These are phyloP conservation scores for Protonemura montana DNA, from an alignment of 2,888 invertebrate genomes.

Conservation along the genomic window DNA sequence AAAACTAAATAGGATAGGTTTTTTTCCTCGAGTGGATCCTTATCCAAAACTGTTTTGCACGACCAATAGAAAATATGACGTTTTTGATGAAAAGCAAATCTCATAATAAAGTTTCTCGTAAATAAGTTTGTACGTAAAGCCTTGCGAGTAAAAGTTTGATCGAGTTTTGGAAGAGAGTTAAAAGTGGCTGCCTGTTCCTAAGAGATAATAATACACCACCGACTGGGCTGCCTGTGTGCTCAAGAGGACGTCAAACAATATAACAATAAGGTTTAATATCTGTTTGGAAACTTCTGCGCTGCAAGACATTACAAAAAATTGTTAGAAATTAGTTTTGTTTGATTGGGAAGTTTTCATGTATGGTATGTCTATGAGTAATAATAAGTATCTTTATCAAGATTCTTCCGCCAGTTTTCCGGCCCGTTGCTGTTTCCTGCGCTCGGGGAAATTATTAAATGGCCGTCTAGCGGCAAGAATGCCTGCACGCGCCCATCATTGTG, in stretches of 20 bases:
- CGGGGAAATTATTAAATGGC: neutral
- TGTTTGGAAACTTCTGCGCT: conserved; percentile 8
- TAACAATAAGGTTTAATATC: conserved; percentile 7
- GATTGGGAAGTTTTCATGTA: neutral
- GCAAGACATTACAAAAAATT: conserved; percentile 12
- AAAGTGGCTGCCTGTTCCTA: conserved; percentile 5
- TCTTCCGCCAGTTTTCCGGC: neutral
- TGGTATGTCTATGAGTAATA: neutral
- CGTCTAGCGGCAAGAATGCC: neutral
- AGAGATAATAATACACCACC: conserved; percentile 20
- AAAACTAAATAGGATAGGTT: neutral
- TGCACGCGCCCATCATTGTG: neutral
- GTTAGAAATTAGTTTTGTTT: conserved; percentile 12
- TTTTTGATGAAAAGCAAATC: conserved; percentile 21
- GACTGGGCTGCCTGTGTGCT: neutral
- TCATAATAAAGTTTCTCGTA: conserved; percentile 1
- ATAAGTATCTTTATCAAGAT: neutral
- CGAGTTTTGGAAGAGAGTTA: conserved; percentile 15
- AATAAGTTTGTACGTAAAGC: conserved; percentile 19
- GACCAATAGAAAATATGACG: conserved; percentile 13
- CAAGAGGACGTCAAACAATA: conserved; percentile 5
- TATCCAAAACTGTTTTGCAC: conserved; percentile 9
- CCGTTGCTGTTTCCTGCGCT: neutral
- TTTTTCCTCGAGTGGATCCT: conserved; percentile 13
- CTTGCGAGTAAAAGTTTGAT: neutral